Conservation (phyloP, 2,113 vertebrate species). For the Antigone vipio region DNA sequence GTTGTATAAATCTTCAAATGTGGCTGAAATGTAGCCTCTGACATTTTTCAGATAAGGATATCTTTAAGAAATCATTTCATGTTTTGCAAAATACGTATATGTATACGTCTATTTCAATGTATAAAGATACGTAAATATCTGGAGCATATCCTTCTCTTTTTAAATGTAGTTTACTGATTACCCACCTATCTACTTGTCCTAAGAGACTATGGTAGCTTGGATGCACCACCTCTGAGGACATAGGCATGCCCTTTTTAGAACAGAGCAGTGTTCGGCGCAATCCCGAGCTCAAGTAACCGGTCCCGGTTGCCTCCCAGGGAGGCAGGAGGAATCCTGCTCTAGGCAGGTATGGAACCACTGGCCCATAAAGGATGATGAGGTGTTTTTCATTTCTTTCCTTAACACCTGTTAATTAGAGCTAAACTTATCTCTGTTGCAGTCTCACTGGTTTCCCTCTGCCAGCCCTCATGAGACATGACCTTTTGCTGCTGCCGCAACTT, state of each 20-base stretch:
- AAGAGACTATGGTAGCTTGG: background rate
- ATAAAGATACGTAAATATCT: background rate
- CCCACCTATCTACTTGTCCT: background rate
- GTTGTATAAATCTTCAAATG: background rate
- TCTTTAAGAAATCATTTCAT: background rate
- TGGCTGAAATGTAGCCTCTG: background rate
- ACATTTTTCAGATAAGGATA: background rate
- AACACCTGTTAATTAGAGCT: background rate
- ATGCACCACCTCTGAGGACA: background rate
- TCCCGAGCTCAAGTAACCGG: background rate
- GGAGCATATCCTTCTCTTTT: background rate
- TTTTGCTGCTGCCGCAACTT: background rate
- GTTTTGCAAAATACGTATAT: background rate
- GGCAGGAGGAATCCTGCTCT: background rate
- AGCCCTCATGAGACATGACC: background rate
- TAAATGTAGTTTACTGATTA: background rate
- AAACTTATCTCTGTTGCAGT: background rate
- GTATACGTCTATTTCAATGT: background rate
- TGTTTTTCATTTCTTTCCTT: background rate
- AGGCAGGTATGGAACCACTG: background rate
- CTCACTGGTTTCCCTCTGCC: background rate
- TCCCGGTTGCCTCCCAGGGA: background rate
- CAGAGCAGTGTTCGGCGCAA: fast-evolving
- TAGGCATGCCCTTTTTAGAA: background rate
- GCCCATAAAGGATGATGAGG: background rate